Conservation (phyloP, 2,888 invertebrate genomes). For the Lamellibrachia satsuma region DNA sequence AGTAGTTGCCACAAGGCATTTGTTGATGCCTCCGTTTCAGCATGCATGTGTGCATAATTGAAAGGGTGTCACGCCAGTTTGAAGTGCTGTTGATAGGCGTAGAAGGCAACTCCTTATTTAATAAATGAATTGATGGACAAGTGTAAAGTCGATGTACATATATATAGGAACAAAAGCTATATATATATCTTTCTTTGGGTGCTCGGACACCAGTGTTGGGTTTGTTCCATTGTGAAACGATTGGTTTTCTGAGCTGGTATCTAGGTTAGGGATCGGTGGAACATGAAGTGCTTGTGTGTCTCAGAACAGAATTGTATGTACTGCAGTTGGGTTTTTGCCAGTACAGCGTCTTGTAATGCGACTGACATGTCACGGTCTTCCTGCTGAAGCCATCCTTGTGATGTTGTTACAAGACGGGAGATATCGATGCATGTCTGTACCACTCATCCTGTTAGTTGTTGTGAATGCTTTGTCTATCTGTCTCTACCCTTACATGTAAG, state of each 20-base stretch:
- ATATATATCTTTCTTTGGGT: not conserved
- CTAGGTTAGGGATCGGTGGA: not conserved
- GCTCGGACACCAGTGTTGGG: not conserved
- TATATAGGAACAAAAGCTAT: conserved; percentile 3
- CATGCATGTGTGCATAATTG: not conserved
- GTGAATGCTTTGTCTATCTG: not conserved
- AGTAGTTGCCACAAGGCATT: not conserved
- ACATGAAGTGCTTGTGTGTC: not conserved
- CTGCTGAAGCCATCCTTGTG: not conserved
- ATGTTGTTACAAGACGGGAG: not conserved
- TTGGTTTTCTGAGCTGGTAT: not conserved
- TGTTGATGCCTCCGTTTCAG: not conserved
- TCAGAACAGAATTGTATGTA: not conserved
- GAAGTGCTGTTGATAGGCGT: conserved; percentile 13
- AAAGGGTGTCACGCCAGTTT: not conserved
- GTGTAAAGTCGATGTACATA: conserved; percentile 3
- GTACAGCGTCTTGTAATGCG: not conserved
- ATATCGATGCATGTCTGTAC: not conserved
- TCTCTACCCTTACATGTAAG: too few relatives aligned
- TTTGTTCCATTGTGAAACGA: not conserved
- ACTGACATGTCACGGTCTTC: not conserved
- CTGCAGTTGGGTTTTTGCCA: not conserved
- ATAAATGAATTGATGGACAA: not conserved
- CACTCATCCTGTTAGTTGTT: not conserved
- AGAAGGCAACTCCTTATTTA: not conserved